phyloP scores from a whole-genome alignment of 2,888 invertebrate genomes.

The Yponomeuta evonymella region DNA sequence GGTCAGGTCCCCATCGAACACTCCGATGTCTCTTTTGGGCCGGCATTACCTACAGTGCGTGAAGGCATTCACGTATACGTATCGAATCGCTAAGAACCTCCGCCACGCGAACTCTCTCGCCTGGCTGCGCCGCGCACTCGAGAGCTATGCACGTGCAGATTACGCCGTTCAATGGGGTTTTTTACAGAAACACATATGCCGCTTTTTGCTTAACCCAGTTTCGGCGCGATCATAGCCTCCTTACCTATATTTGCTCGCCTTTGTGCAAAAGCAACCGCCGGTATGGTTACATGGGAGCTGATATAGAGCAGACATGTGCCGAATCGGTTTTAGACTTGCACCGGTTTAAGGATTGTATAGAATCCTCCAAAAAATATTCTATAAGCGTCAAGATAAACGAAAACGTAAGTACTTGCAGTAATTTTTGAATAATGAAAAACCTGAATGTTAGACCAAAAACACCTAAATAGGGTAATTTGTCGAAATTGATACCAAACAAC shows the following conservation, averaged over 20 bases:
- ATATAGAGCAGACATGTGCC: constrained; percentile 21
- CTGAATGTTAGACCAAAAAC: no score
- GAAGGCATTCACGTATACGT: neutral
- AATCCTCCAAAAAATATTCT: no score
- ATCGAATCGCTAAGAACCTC: neutral
- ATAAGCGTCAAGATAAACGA: no score
- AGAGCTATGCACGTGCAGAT: constrained; percentile 68
- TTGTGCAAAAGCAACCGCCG: constrained; percentile 56
- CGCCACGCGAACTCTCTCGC: constrained; percentile 11
- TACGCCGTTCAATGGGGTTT: constrained; percentile 62
- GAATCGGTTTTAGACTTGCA: constrained; percentile 1
- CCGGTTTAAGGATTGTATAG: neutral
- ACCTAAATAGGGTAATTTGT: no score
- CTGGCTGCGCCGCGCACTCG: constrained; percentile 34
- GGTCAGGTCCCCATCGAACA: neutral
- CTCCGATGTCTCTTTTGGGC: neutral
- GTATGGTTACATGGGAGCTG: constrained; percentile 35
- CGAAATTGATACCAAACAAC: no score
- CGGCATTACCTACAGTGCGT: neutral
- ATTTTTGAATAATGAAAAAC: no score
- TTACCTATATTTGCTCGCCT: constrained; percentile 72
- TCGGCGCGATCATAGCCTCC: constrained; percentile 73
- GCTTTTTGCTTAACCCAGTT: constrained; percentile 76
- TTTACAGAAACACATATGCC: constrained; percentile 73
- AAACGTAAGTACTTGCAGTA: no score